phyloP scores from a whole-genome alignment of 2,888 invertebrate species.

The Mimachlamys varia region DNA sequence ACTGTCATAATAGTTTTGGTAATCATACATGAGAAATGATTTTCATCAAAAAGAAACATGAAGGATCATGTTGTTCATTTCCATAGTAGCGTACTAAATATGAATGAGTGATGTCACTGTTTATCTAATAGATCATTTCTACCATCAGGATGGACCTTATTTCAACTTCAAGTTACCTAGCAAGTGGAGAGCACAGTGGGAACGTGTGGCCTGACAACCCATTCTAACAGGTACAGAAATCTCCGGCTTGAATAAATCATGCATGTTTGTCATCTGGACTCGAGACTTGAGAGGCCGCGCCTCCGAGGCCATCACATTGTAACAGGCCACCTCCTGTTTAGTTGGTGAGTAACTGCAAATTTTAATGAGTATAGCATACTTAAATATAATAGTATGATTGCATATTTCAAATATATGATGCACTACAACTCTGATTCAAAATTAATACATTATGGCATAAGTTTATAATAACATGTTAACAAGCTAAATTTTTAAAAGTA shows the following conservation, averaged over 20 bases:
- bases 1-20: background rate
- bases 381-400: background rate
- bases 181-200: constrained; percentile 95
- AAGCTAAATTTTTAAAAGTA: too few species aligned
- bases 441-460: background rate
- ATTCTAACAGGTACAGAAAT: constrained; percentile 89
- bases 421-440: background rate
- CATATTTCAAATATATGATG: background rate
- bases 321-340: constrained; percentile 88
- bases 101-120: too few species aligned
- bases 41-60: background rate
- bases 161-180: constrained; percentile 83
- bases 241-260: constrained; percentile 90
- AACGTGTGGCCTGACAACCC: constrained; percentile 85
- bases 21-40: background rate
- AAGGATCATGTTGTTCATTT: too few species aligned
- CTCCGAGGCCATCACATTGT: constrained; percentile 92
- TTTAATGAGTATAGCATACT: too few species aligned
- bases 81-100: too few species aligned
- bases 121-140: too few species aligned
- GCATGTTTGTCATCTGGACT: constrained; percentile 69
- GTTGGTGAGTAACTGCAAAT: constrained; percentile 84
- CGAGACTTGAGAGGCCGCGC: constrained; percentile 79
- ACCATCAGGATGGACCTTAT: background rate
- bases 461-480: too few species aligned